Percentiles rank a stretch among this genome's conserved stretches.
phyloP scores from a whole-genome alignment of 2,888 invertebrate genomes.

The Venustoraphidia nigricollis region DNA sequence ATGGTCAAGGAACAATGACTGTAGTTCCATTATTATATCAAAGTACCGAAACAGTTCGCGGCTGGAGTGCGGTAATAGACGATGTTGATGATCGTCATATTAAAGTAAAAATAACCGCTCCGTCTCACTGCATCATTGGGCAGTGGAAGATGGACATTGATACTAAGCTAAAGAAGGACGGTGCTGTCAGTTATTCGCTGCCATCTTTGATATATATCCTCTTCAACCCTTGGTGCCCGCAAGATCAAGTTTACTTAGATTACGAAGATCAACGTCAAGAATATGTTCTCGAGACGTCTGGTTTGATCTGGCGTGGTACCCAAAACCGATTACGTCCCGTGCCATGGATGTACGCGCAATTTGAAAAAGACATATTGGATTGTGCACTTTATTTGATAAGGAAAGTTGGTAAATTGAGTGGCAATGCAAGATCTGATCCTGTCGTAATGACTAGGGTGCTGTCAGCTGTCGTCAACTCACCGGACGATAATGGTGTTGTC shows the following conservation, averaged over 20 bases:
- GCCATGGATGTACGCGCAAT: slow-evolving; percentile 87
- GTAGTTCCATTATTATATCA: slow-evolving; percentile 56
- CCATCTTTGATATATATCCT: slow-evolving; percentile 64
- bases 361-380: slow-evolving; percentile 67
- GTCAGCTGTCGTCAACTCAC: slow-evolving; percentile 78
- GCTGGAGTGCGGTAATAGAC: slow-evolving; percentile 63
- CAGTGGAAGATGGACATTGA: slow-evolving; percentile 76
- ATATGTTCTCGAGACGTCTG: slow-evolving; percentile 72
- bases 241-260: slow-evolving; percentile 48
- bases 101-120: slow-evolving; percentile 47
- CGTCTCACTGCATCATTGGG: slow-evolving; percentile 59
- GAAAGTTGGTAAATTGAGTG: slow-evolving; percentile 35
- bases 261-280: slow-evolving; percentile 62
- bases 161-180: slow-evolving; percentile 51
- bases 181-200: slow-evolving; percentile 61
- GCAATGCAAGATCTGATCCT: slow-evolving; percentile 57
- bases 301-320: slow-evolving; percentile 82
- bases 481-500: slow-evolving; percentile 74
- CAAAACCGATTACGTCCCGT: slow-evolving; percentile 69
- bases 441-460: slow-evolving; percentile 60
- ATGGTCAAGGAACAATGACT: slow-evolving; percentile 65
- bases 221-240: slow-evolving; percentile 80
- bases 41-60: slow-evolving; percentile 38
- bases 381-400: slow-evolving; percentile 60
- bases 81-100: slow-evolving; percentile 44